Percentiles rank a stretch among this genome's conserved stretches.
Conservation (phyloP, 2,797 vertebrate species). For the Neomorphus geoffroyi region DNA sequence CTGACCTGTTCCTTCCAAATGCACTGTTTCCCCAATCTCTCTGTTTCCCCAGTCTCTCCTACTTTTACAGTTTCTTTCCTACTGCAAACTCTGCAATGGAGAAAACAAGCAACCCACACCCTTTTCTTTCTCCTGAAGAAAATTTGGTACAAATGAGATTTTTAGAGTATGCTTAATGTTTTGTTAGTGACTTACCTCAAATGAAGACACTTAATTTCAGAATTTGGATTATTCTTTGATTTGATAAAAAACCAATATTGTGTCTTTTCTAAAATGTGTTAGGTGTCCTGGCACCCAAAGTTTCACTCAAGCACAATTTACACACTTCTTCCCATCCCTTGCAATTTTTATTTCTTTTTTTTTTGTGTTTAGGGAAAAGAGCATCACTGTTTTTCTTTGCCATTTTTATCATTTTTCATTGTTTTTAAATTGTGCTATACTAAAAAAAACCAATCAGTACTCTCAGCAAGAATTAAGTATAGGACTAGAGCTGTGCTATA, state of each 20-base stretch:
- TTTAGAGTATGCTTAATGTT: neutral
- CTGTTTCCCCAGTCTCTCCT: neutral
- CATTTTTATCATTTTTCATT: neutral
- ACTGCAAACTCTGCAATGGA: neutral
- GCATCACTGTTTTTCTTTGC: neutral
- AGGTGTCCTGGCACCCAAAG: neutral
- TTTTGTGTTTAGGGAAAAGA: neutral
- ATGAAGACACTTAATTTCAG: neutral
- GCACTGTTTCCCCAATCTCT: neutral
- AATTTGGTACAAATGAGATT: neutral
- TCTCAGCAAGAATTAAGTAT: neutral
- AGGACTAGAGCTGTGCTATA: neutral
- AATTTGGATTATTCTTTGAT: neutral
- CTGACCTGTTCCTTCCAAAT: neutral
- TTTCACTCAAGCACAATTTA: neutral
- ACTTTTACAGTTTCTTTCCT: neutral
- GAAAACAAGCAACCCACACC: neutral
- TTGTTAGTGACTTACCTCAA: neutral
- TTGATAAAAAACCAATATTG: rapidly evolving
- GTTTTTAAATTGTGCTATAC: neutral
- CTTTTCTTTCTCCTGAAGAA: neutral
- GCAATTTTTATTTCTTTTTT: neutral
- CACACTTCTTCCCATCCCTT: neutral
- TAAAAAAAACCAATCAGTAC: neutral
- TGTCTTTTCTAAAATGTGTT: neutral